phyloP scores from a whole-genome alignment of 2,797 vertebrate genomes.

The Centroberyx gerrardi region DNA sequence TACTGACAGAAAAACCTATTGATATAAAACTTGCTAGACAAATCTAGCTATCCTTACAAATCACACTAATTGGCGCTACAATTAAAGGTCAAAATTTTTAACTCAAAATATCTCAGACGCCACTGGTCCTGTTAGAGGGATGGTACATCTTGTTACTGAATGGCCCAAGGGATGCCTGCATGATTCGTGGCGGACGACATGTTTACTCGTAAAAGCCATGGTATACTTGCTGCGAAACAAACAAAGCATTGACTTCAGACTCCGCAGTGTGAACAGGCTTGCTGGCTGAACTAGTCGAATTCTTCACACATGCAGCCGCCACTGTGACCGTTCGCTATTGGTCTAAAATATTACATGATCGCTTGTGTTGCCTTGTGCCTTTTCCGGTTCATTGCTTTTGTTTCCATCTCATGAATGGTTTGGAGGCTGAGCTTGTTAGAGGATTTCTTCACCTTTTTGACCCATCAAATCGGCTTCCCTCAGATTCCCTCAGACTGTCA shows the following conservation, averaged over 20 bases:
- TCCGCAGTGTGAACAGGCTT: background rate
- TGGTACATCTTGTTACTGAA: no score
- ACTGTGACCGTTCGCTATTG: background rate
- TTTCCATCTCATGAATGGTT: conserved; percentile 15
- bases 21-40: no score
- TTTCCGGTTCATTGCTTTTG: conserved; percentile 19
- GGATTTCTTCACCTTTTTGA: conserved; percentile 14
- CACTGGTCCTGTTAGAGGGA: no score
- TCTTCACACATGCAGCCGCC: background rate
- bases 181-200: conserved; percentile 5
- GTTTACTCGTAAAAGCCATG: background rate
- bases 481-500: background rate
- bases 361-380: background rate
- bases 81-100: conserved; percentile 25
- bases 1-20: no score
- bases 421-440: background rate
- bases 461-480: conserved; percentile 7
- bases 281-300: conserved; percentile 18
- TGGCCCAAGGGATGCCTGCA: background rate
- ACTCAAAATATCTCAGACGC: background rate
- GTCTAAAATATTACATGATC: background rate
- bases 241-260: no score
- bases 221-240: no score
- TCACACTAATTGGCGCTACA: background rate
- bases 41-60: no score